phyloP scores from a whole-genome alignment of 2,888 invertebrate genomes.

The Steinernema scapterisci region DNA sequence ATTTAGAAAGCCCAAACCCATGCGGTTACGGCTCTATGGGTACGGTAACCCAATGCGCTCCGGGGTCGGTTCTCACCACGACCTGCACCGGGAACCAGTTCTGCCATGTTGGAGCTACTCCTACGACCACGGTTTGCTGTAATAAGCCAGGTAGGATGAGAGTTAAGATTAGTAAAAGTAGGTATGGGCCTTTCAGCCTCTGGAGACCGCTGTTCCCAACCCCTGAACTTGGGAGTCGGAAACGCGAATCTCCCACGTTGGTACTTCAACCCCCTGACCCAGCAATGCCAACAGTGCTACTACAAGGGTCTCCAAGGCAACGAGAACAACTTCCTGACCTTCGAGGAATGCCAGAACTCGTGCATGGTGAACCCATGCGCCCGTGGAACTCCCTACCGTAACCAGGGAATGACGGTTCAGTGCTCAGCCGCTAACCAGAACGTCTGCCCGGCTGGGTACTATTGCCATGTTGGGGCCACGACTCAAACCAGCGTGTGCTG shows the following conservation, averaged over 20 bases:
- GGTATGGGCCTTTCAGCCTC: slow-evolving; percentile 47
- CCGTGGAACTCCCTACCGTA: slow-evolving; percentile 61
- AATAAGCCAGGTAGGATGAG: slow-evolving; percentile 56
- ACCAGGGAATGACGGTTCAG: slow-evolving; percentile 59
- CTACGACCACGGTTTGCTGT: slow-evolving; percentile 66
- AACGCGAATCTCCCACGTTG: slow-evolving; percentile 64
- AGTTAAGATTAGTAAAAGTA: slow-evolving; percentile 1
- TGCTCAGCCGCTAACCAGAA: slow-evolving; percentile 54
- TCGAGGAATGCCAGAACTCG: slow-evolving; percentile 50
- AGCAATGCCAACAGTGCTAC: slow-evolving; percentile 47
- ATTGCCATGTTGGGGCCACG: slow-evolving; percentile 50
- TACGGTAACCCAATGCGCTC: slow-evolving; percentile 49
- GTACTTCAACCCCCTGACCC: slow-evolving; percentile 50
- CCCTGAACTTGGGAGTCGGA: slow-evolving; percentile 63
- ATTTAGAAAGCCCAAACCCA: slow-evolving; percentile 66
- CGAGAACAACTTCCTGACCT: slow-evolving; percentile 57
- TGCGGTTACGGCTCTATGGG: slow-evolving; percentile 56
- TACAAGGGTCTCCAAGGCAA: slow-evolving; percentile 59
- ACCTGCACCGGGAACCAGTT: slow-evolving; percentile 53
- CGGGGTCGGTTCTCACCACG: slow-evolving; percentile 41
- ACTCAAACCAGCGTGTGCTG: slow-evolving; percentile 54
- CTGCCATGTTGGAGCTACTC: slow-evolving; percentile 64
- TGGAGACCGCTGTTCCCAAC: slow-evolving; percentile 64
- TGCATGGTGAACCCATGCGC: slow-evolving; percentile 66
- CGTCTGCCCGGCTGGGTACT: slow-evolving; percentile 50